phyloP scores from a whole-genome alignment of 2,797 vertebrate genomes.

The Pangasius djambal region DNA sequence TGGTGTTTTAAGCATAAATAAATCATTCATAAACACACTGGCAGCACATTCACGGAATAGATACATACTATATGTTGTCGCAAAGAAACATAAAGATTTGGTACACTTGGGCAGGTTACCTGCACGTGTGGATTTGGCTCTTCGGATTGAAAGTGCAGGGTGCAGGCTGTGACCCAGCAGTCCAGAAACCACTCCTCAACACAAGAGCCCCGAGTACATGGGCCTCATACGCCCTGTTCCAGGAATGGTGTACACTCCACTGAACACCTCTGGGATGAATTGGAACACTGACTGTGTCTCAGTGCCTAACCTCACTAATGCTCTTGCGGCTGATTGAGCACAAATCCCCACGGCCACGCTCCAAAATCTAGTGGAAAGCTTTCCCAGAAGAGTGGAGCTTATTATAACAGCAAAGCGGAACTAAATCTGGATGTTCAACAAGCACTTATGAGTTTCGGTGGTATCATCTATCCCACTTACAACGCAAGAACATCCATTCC shows the following conservation, averaged over 20 bases:
- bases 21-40: too few relatives aligned
- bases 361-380: background rate
- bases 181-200: too few relatives aligned
- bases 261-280: background rate
- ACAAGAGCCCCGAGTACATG: too few relatives aligned
- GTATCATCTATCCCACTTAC: background rate
- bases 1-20: too few relatives aligned
- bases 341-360: background rate
- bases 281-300: background rate
- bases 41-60: too few relatives aligned
- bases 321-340: background rate
- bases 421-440: background rate
- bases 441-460: background rate
- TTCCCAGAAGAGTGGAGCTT: background rate
- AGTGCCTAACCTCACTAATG: background rate
- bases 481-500: background rate
- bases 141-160: too few relatives aligned
- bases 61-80: too few relatives aligned
- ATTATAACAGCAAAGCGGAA: background rate
- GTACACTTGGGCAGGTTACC: too few relatives aligned
- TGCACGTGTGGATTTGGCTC: too few relatives aligned
- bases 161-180: too few relatives aligned
- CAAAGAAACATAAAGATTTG: too few relatives aligned
- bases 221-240: too few relatives aligned
- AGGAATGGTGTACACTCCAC: background rate